Evolutionary conservation across 2,797 vertebrate genomes (phyloP).

Genomic region (Kryptopterus vitreolus): DNA sequence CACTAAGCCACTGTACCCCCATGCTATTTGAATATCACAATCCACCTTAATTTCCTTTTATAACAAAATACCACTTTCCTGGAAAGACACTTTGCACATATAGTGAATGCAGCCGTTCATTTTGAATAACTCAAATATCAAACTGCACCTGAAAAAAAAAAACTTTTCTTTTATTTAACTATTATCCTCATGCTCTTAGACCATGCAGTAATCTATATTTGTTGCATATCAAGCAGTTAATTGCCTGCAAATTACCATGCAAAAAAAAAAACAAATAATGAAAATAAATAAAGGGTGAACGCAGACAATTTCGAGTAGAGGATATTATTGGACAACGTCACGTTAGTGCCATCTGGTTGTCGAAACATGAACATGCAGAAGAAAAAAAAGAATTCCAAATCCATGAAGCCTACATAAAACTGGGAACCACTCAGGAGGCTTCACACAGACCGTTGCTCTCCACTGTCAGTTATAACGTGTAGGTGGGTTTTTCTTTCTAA

Average conservation of each 20-base stretch:
- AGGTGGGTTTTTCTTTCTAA: constrained; percentile 28
- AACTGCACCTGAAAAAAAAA: background rate
- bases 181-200: background rate
- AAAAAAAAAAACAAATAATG: too few relatives aligned
- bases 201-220: background rate
- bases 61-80: too few relatives aligned
- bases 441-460: constrained; percentile 2
- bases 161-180: too few relatives aligned
- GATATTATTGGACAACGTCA: background rate
- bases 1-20: too few relatives aligned
- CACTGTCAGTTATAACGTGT: background rate
- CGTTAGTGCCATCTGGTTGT: constrained; percentile 28
- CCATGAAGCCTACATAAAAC: constrained; percentile 20
- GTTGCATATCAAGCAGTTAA: background rate
- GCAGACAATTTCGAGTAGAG: too few relatives aligned
- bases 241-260: too few relatives aligned
- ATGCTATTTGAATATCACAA: too few relatives aligned
- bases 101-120: background rate
- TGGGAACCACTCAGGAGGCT: background rate
- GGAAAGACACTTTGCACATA: background rate
- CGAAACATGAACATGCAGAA: constrained; percentile 35
- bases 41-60: too few relatives aligned
- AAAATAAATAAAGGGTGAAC: too few relatives aligned
- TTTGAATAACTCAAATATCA: background rate
- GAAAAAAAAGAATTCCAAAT: constrained; percentile 11